Conservation (phyloP, 1,140 invertebrate species). For the Apis dorsata region DNA sequence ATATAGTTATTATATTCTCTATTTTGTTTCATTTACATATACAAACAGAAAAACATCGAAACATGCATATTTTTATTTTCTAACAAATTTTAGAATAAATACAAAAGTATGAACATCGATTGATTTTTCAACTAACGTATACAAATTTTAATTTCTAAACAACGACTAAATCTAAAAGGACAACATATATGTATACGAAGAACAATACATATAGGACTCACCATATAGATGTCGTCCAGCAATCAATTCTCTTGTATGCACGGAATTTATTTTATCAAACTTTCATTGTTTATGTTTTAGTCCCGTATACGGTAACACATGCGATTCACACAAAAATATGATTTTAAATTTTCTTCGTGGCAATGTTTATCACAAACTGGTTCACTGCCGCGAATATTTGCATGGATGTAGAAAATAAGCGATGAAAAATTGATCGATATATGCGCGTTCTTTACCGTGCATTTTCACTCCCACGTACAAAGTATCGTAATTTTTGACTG, state of each 20-base stretch:
- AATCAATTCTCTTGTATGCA: constrained; percentile 25
- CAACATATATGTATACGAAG: constrained; percentile 1
- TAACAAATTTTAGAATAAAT: not conserved
- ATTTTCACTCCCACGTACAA: constrained; percentile 26
- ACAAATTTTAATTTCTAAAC: not conserved
- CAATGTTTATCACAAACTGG: constrained; percentile 11
- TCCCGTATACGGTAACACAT: not conserved
- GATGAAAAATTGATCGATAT: not conserved
- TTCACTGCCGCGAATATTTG: constrained; percentile 17
- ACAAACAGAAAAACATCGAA: constrained; percentile 15
- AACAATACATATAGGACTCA: constrained; percentile 28
- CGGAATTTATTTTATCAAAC: constrained; percentile 15
- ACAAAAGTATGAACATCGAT: not conserved
- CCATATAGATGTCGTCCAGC: constrained; percentile 22
- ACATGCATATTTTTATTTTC: not conserved
- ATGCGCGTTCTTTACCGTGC: not conserved
- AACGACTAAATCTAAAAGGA: constrained; percentile 22
- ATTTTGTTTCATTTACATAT: not conserved
- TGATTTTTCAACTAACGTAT: too few relatives aligned
- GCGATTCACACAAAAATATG: not conserved
- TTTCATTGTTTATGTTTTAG: constrained; percentile 8
- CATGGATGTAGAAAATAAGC: not conserved
- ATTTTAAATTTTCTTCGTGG: not conserved
- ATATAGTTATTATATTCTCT: not conserved
- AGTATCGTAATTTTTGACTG: not conserved